A percentile compares a stretch with the other conserved stretches of the same genome.
Conservation (phyloP, 2,797 vertebrate genomes). For the Halcyon chelicuti region DNA sequence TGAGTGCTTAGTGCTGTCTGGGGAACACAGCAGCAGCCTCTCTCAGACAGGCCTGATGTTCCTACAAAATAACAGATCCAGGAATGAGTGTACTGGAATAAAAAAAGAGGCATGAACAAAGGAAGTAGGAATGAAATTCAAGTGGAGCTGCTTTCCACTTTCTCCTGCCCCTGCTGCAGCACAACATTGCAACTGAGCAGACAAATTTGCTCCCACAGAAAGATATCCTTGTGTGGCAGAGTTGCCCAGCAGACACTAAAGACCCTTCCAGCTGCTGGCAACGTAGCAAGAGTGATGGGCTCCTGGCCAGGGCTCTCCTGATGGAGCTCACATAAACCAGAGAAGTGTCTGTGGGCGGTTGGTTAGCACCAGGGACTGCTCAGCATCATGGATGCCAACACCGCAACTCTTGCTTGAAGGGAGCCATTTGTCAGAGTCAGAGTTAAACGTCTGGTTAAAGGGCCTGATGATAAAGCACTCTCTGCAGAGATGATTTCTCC, state of each 20-base stretch:
- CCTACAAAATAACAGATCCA: neutral
- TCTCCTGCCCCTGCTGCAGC: neutral
- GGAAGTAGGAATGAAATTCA: constrained; percentile 3
- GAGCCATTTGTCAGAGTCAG: neutral
- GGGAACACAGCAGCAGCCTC: neutral
- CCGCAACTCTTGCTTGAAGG: neutral
- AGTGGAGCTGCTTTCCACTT: neutral
- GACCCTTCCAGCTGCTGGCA: constrained; percentile 8
- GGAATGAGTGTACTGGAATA: neutral
- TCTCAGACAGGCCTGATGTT: neutral
- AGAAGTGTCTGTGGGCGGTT: neutral
- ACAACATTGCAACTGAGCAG: neutral
- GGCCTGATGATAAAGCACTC: neutral
- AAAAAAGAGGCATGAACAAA: neutral
- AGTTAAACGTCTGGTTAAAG: neutral
- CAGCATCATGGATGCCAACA: neutral
- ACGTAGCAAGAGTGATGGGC: accelerated
- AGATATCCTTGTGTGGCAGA: neutral
- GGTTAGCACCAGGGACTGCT: neutral
- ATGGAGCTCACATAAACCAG: neutral
- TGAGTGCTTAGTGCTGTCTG: neutral
- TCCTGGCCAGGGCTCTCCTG: neutral
- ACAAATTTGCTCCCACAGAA: neutral
- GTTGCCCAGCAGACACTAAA: neutral
- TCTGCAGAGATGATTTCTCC: neutral